Evolutionary conservation across 2,113 vertebrate species (phyloP), one percentile per base, ranked within the genome.

Genomic region (Irena cyanogastra): DNA sequence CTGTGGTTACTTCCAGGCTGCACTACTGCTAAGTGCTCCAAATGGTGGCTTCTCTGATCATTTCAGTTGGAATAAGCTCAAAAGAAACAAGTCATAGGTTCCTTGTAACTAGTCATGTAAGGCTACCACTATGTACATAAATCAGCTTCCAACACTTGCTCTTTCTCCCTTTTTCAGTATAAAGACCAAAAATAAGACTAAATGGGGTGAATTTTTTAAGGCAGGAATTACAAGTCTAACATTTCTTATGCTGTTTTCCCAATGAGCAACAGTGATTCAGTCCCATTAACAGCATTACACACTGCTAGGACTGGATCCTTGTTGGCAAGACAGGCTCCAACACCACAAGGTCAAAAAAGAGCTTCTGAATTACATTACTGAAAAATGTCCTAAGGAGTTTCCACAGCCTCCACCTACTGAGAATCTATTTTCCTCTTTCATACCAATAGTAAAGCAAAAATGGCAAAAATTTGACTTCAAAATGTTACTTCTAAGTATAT

Each of bases 121-220:
- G 50, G 56, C 16, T 31, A 74, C 4, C 9, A 44, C 41, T 66
- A 75, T 44, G 78, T 3, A 27, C 26, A 49, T 21, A 84, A 74
- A 71, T 56, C 71, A 37, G 52, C 64, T 84, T 59, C 83, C 33
- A 83, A 74, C 28, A 80, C 24, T 8, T 33, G 0, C 27, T 92
- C 68, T 53, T 69, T 65, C 65, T 90, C 68, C 60, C 50, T 93
- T 95, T 93, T 86, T 68, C 72, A 84, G 60, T 53, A 57, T 22
- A 52, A 86, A 87, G 39, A 57, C 91, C 50, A 91, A 94, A 95
- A 94, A 72, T 50, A 95, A 89, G 77, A 93, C 66, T 60, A 92
- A 94, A 95, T 27, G 8, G n/a, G 53, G 69, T 60, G 63, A 77
- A 77, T 74, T 93, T 85, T 24, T 92, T 21, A 69, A 94, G 60